Base-by-base conservation (phyloP, 2,888 invertebrate genomes). In the Tanytarsus gracilentus region DNA sequence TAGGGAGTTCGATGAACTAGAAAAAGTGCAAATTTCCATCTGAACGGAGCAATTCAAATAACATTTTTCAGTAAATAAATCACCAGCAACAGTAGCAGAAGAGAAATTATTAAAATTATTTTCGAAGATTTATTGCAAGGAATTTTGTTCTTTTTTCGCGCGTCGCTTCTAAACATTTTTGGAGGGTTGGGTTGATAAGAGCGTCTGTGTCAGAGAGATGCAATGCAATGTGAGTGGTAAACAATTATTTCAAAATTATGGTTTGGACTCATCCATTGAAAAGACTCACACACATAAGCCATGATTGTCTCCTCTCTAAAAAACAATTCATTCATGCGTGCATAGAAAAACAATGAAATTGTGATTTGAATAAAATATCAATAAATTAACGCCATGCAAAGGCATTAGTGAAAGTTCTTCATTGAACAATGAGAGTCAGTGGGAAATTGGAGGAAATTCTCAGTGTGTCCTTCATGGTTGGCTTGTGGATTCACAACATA, bases 361-460 rank as follows among this genome's bases (percentile, higher is more conserved):
- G 44, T 21, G 25, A 58, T 58, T 58, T 58, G 48, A 58, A 58
- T 58, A 58, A 58, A 58, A 58, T 58, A 58, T 58, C 58, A 26
- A 58, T 58, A 58, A 58, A 58, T 58, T 58, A 48, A 39, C 25
- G 5, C 11, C 44, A 23, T 44, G 40, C 23, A 23, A 18, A 44
- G 18, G 18, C 3, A 18, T 44, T 18, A 44, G 44, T 9, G 16
- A 23, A 23, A 23, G 44, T 44, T 18, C 23, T 11, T 23, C 44
- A 8, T 23, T 44, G 14, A 36, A 36, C 16, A 36, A 16, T 16
- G 16, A 14, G 16, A 14, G 16, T 14, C 36, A 36, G 36, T 36
- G 36, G 36, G 36, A 36, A 36, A 36, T 36, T 36, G 16, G n/a
- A 14, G 36, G 36, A 36, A 14, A 36, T 36, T 36, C 4, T 36